A percentile compares a stretch with the other conserved stretches of the same genome.
phyloP scores from a whole-genome alignment of 2,113 vertebrate species.

The Sinocyclocheilus anshuiensis region DNA sequence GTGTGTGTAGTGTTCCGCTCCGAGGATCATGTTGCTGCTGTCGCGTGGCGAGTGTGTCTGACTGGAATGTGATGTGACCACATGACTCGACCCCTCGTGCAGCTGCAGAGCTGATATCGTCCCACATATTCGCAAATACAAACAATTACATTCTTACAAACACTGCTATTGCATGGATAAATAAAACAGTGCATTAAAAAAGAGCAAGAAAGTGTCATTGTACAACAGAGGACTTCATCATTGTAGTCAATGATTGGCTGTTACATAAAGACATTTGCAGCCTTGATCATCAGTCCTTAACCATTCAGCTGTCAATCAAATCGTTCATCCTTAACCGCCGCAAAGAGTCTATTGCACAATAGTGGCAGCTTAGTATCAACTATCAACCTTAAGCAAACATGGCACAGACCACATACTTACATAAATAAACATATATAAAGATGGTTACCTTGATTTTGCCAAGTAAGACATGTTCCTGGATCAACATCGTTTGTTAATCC shows the following conservation, averaged over 20 bases:
- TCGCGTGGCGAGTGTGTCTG: slow-evolving; percentile 51
- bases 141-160: not conserved
- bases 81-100: slow-evolving; percentile 48
- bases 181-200: not conserved
- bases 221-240: not conserved
- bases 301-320: slow-evolving; percentile 52
- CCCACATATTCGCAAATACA: slow-evolving; percentile 19
- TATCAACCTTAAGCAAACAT: slow-evolving; percentile 19
- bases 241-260: not conserved
- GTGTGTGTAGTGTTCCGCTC: slow-evolving; percentile 37
- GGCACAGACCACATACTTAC: not conserved
- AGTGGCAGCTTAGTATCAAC: not conserved
- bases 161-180: not conserved
- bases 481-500: too few species aligned
- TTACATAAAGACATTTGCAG: too few species aligned
- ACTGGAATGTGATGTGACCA: slow-evolving; percentile 54
- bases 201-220: not conserved
- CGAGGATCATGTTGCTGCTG: slow-evolving; percentile 50
- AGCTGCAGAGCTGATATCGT: not conserved
- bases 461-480: too few species aligned
- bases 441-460: too few species aligned
- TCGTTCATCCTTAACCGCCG: slow-evolving; percentile 35
- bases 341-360: not conserved
- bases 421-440: too few species aligned
- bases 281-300: slow-evolving; percentile 13